phyloP scores from a whole-genome alignment of 2,888 invertebrate species.

The Catocala sponsa region DNA sequence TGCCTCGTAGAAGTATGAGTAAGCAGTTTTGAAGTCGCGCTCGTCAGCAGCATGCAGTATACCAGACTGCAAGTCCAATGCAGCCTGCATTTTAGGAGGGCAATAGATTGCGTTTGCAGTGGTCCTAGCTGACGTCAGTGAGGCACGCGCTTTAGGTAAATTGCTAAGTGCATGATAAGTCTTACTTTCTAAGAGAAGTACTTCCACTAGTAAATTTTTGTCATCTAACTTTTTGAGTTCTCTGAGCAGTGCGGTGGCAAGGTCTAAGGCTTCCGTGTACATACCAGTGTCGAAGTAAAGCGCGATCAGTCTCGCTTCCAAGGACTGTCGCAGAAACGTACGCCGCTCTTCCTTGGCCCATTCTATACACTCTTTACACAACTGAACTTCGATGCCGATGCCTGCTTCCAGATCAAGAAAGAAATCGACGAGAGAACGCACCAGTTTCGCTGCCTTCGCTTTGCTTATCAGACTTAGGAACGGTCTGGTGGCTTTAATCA shows the following conservation, averaged over 20 bases:
- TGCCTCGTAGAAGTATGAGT: slow-evolving; percentile 99
- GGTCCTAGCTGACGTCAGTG: slow-evolving; percentile 99
- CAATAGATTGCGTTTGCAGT: slow-evolving; percentile 99
- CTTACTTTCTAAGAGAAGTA: slow-evolving; percentile 99
- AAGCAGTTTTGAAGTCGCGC: slow-evolving; percentile 99
- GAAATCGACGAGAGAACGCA: slow-evolving; percentile 98
- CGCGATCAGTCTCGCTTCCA: slow-evolving; percentile 98
- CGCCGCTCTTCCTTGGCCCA: slow-evolving; percentile 99
- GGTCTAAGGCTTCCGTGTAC: slow-evolving; percentile 94
- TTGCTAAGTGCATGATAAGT: slow-evolving; percentile 99
- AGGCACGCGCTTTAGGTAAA: slow-evolving; percentile 98
- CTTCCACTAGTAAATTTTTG: slow-evolving; percentile 99
- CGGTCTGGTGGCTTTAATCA: slow-evolving; percentile 98
- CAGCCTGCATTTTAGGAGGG: slow-evolving; percentile 99
- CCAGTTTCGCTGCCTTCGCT: slow-evolving; percentile 99
- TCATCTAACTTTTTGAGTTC: slow-evolving; percentile 99
- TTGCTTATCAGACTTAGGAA: slow-evolving; percentile 98
- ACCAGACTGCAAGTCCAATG: slow-evolving; percentile 98
- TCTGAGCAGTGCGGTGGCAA: slow-evolving; percentile 95
- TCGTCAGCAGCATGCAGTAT: slow-evolving; percentile 99
- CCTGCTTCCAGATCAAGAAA: slow-evolving; percentile 99
- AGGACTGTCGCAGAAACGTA: slow-evolving; percentile 98
- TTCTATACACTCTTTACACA: slow-evolving; percentile 99
- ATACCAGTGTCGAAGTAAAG: slow-evolving; percentile 97
- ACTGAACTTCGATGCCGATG: slow-evolving; percentile 97